Conservation (phyloP, 2,113 vertebrate species). For the Hypanus sabinus region DNA sequence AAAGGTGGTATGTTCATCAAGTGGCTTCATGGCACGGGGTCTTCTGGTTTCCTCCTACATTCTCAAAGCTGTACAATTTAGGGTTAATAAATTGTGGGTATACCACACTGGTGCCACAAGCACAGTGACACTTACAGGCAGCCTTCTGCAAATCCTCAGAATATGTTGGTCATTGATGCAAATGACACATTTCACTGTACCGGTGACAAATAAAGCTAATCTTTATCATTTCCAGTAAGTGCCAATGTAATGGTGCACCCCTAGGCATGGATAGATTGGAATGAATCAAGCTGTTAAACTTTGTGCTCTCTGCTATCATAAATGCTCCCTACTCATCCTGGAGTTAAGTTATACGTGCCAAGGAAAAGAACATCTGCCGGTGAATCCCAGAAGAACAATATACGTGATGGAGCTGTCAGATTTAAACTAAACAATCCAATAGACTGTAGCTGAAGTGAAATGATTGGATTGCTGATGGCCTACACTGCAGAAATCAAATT, state of each 20-base stretch:
- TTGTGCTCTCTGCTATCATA: neutral
- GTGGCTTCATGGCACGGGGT: too few relatives aligned
- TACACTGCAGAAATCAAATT: neutral
- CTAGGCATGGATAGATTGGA: neutral
- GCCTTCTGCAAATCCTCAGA: too few relatives aligned
- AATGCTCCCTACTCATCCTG: neutral
- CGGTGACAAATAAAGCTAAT: too few relatives aligned
- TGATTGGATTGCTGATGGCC: neutral
- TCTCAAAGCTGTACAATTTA: too few relatives aligned
- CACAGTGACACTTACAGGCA: too few relatives aligned
- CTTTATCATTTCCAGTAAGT: neutral
- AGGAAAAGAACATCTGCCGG: neutral
- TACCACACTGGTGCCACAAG: too few relatives aligned
- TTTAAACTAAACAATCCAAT: neutral
- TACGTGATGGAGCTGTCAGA: neutral
- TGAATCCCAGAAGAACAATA: neutral
- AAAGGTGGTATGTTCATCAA: too few relatives aligned
- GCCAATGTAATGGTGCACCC: neutral
- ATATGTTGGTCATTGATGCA: too few relatives aligned
- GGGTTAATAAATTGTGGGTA: too few relatives aligned
- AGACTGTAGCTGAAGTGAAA: neutral
- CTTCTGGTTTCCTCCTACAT: too few relatives aligned
- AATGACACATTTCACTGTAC: too few relatives aligned
- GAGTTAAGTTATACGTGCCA: neutral
- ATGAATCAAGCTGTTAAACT: neutral